phyloP scores from a whole-genome alignment of 1,140 invertebrate species.

The Ditylenchus dipsaci region DNA sequence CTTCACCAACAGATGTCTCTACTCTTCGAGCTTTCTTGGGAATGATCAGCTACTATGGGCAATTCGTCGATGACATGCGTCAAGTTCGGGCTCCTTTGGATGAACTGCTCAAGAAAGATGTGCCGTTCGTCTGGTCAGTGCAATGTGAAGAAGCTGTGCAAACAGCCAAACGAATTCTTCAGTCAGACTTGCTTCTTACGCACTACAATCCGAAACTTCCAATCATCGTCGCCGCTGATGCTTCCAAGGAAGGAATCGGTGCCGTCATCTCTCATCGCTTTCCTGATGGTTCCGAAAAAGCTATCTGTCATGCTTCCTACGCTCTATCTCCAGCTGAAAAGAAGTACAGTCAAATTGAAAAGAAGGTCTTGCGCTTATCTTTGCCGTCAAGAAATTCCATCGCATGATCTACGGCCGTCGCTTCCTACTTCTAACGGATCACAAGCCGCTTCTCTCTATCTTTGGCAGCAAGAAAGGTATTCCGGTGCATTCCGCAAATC shows the following conservation, averaged over 20 bases:
- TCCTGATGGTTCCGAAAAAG: slow-evolving; percentile 34
- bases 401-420: no score
- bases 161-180: slow-evolving; percentile 28
- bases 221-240: slow-evolving; percentile 46
- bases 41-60: slow-evolving; percentile 43
- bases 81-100: slow-evolving; percentile 39
- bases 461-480: no score
- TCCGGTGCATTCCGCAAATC: no score
- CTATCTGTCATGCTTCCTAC: slow-evolving; percentile 16
- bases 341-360: no score
- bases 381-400: no score
- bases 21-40: slow-evolving; percentile 42
- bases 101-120: slow-evolving; percentile 37
- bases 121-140: slow-evolving; percentile 33
- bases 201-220: slow-evolving; percentile 40
- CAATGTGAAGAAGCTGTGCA: slow-evolving; percentile 17
- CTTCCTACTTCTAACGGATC: no score
- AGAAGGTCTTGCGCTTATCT: no score
- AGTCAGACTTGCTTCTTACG: slow-evolving; percentile 30
- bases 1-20: slow-evolving; percentile 27
- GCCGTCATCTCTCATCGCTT: slow-evolving; percentile 41
- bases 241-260: slow-evolving; percentile 45
- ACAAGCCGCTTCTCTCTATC: no score
- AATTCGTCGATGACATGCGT: slow-evolving; percentile 29
- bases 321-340: no score